Evolutionary conservation across 2,797 vertebrate species (phyloP).

Genomic region (Pampus argenteus): DNA sequence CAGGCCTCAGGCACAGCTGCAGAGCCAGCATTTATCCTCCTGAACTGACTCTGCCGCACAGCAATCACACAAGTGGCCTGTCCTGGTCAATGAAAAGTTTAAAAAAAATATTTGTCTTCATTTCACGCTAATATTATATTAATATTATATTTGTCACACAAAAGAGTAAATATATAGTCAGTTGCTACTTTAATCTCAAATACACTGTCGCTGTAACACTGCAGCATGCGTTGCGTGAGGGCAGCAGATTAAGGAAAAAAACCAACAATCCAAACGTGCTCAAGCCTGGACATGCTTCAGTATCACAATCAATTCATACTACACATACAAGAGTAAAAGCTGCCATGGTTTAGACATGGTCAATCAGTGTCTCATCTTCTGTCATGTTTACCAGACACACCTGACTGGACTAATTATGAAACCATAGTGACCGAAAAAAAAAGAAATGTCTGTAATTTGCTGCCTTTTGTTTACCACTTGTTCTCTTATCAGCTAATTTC

Average conservation of each 20-base stretch:
- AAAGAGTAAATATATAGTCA: background rate
- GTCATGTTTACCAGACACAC: conserved; percentile 8
- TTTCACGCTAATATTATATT: too few species aligned
- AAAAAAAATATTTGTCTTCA: background rate
- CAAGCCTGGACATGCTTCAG: conserved; percentile 50
- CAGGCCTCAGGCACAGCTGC: conserved; percentile 79
- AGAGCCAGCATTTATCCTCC: conserved; percentile 57
- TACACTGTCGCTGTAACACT: background rate
- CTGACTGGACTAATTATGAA: conserved; percentile 7
- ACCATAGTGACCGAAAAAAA: conserved; percentile 6
- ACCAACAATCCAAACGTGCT: conserved; percentile 28
- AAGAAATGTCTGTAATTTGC: background rate
- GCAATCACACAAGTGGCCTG: conserved; percentile 16
- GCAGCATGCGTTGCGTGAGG: conserved; percentile 32
- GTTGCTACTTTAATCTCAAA: conserved; percentile 13
- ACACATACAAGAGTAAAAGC: background rate
- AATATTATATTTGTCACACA: too few species aligned
- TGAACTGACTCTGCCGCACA: conserved; percentile 35
- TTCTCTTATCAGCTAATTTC: conserved; percentile 31
- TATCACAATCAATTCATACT: conserved; percentile 28
- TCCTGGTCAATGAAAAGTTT: background rate
- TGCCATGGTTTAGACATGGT: conserved; percentile 3
- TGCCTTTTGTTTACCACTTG: conserved; percentile 7
- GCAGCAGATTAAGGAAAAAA: background rate
- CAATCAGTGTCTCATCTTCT: background rate